Conservation (phyloP, 1,140 invertebrate genomes). For the Ephestia elutella region DNA sequence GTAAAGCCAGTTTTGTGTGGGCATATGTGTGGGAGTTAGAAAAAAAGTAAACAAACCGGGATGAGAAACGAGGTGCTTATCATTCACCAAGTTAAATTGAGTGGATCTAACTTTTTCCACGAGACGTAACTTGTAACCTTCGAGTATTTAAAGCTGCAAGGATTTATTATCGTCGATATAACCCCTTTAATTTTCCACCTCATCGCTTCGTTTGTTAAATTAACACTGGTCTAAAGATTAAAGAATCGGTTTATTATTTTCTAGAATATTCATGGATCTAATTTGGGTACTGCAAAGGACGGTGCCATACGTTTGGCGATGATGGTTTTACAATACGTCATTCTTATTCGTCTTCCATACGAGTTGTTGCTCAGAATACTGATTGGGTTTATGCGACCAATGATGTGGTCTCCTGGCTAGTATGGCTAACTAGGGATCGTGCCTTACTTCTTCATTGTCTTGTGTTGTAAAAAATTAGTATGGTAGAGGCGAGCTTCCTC, state of each 20-base stretch:
- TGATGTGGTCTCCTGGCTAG: conserved; percentile 16
- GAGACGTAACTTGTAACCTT: conserved; percentile 17
- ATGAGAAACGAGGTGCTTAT: conserved; percentile 19
- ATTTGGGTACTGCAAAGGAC: conserved; percentile 30
- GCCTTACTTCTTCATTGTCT: conserved; percentile 26
- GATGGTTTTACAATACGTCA: conserved; percentile 52
- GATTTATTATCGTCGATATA: conserved; percentile 10
- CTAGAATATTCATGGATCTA: conserved; percentile 27
- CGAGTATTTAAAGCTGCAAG: conserved; percentile 39
- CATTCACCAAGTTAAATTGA: conserved; percentile 17
- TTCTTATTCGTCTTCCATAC: conserved; percentile 50
- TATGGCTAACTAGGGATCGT: conserved; percentile 10
- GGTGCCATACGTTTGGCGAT: conserved; percentile 51
- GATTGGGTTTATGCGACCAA: conserved; percentile 35
- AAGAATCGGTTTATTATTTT: neutral
- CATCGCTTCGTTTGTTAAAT: conserved; percentile 32
- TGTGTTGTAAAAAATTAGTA: conserved; percentile 54
- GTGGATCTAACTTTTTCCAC: conserved; percentile 1
- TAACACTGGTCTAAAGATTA: neutral
- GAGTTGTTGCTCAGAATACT: conserved; percentile 46
- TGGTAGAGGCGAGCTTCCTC: conserved; percentile 41
- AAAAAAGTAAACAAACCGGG: conserved; percentile 44
- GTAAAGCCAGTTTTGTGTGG: conserved; percentile 41
- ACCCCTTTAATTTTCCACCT: conserved; percentile 57
- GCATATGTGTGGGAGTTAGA: conserved; percentile 20